A percentile compares a stretch with the other conserved stretches of the same genome.
Evolutionary conservation across 2,113 vertebrate genomes (phyloP).

Genomic region (Numida meleagris): DNA sequence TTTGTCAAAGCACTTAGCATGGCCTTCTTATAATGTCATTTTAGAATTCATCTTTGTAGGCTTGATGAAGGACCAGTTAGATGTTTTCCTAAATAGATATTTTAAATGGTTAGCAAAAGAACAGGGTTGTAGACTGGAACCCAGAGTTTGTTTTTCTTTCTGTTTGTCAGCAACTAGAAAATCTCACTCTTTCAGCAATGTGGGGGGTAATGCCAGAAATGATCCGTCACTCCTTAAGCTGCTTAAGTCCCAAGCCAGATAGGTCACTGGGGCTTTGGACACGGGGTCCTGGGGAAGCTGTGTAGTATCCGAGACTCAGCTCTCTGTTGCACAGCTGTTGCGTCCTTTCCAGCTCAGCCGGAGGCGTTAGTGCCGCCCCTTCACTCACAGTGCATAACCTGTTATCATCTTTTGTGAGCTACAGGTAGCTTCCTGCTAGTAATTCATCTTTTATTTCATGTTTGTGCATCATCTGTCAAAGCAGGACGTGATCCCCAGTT

Average conservation of each 20-base stretch:
- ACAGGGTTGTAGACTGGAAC: background rate
- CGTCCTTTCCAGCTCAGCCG: background rate
- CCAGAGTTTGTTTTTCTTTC: background rate
- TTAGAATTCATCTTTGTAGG: background rate
- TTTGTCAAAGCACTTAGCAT: slow-evolving; percentile 3
- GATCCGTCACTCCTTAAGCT: background rate
- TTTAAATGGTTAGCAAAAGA: background rate
- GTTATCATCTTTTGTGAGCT: background rate
- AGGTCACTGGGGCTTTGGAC: fast-evolving
- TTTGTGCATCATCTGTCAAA: background rate
- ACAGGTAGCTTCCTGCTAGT: background rate
- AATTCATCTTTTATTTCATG: background rate
- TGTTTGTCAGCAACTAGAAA: background rate
- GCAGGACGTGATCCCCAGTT: background rate
- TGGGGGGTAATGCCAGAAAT: background rate
- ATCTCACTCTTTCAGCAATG: background rate
- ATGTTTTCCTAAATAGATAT: background rate
- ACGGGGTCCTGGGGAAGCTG: background rate
- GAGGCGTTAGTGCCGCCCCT: fast-evolving
- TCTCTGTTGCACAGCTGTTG: background rate
- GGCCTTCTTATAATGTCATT: background rate
- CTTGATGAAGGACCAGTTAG: slow-evolving; percentile 33
- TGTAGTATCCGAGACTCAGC: background rate
- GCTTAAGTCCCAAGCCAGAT: background rate
- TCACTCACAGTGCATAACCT: fast-evolving